phyloP scores from a whole-genome alignment of 2,113 vertebrate genomes.

The Ammospiza caudacuta region DNA sequence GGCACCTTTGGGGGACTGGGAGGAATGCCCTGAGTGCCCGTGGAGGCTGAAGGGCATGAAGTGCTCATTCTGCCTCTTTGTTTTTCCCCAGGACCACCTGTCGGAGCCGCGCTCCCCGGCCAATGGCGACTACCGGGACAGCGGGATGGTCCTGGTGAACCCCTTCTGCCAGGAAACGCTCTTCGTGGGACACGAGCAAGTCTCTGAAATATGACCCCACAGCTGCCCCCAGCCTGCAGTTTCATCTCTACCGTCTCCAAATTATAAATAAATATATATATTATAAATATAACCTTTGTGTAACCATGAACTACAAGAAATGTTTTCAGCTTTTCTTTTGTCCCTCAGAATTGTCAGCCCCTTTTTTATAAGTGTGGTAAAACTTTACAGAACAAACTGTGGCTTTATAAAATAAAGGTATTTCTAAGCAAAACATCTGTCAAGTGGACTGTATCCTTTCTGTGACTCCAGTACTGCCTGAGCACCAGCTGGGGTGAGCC shows the following conservation, averaged over 20 bases:
- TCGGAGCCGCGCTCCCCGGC: slow-evolving; percentile 91
- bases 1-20: background rate
- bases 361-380: slow-evolving; percentile 93
- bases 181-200: slow-evolving; percentile 91
- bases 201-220: slow-evolving; percentile 84
- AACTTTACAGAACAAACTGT: slow-evolving; percentile 85
- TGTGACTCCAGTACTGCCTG: background rate
- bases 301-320: slow-evolving; percentile 75
- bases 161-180: slow-evolving; percentile 98
- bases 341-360: slow-evolving; percentile 79
- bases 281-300: slow-evolving; percentile 84
- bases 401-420: slow-evolving; percentile 92
- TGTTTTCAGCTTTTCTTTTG: slow-evolving; percentile 77
- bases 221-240: background rate
- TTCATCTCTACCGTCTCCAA: slow-evolving; percentile 60
- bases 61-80: background rate
- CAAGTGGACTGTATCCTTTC: background rate
- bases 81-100: slow-evolving; percentile 84
- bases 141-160: slow-evolving; percentile 96
- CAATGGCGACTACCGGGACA: slow-evolving; percentile 92
- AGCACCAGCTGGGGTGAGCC: background rate
- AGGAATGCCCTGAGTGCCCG: accelerated
- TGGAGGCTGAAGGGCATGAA: background rate
- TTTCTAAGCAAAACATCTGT: slow-evolving; percentile 80
- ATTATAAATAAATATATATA: slow-evolving; percentile 80